Evolutionary conservation across 2,113 vertebrate genomes (phyloP).

Genomic region (Dicaeum eximium): DNA sequence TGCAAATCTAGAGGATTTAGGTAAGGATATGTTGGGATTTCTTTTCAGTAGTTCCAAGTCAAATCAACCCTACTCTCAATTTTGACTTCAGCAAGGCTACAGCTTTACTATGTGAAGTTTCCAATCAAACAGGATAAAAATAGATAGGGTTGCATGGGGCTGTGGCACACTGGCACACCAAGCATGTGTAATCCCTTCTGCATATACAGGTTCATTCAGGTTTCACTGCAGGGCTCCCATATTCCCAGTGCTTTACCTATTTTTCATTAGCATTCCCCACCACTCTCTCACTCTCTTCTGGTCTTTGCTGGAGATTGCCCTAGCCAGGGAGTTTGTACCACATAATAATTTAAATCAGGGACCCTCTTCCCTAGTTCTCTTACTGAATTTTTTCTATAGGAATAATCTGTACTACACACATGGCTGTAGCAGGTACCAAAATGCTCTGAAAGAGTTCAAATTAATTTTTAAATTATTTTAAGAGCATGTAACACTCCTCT

Average conservation of each 20-base stretch:
- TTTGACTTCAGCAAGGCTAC: background rate
- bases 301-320: background rate
- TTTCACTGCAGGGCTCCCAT: background rate
- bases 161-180: background rate
- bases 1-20: background rate
- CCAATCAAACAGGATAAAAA: background rate
- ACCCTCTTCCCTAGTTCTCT: background rate
- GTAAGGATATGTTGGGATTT: background rate
- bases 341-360: background rate
- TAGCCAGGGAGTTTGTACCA: background rate
- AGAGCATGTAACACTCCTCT: background rate
- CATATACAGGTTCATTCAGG: background rate
- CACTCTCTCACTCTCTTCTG: background rate
- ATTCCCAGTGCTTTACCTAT: background rate
- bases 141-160: background rate
- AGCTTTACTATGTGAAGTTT: background rate
- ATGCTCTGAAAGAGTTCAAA: background rate
- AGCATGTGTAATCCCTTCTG: background rate
- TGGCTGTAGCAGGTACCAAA: background rate
- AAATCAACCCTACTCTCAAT: background rate
- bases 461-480: background rate
- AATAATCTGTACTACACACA: background rate
- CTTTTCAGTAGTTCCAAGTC: background rate
- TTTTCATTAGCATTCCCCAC: background rate
- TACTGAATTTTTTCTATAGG: background rate